Base-by-base conservation (phyloP, 2,113 vertebrate species). In the Solea senegalensis region DNA sequence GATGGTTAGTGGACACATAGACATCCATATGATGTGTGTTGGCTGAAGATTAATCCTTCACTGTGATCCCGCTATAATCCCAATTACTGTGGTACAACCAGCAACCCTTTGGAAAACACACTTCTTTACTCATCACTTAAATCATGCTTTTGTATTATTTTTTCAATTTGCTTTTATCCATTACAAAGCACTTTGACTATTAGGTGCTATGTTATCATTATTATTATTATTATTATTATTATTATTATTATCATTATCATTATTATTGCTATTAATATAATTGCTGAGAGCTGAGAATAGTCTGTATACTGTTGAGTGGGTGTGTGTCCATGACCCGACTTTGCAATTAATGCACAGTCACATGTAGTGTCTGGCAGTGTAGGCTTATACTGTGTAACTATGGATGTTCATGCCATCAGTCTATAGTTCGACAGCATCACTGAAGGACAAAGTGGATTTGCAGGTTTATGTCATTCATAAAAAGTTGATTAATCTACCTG, bases 1-100 rank as follows among this genome's bases (percentile, higher is more conserved):
- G 68, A 72, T 75, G 43, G 63, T 39, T 53, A 59, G 48, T 15
- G 44, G 50, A 56, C 45, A 51, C 44, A 16, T 54, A 63, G 34
- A 57, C 50, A 2, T 34, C 12, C 7, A 66, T 51, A 76, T 60
- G 40, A 11, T 58, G 53, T 65, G 65, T 66, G 56, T 65, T 65
- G 61, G 53, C 56, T 73, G 53, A 27, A 61, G 27, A 74, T 55
- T 78, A 74, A 81, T 81, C 53, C 28, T 44, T 62, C 28, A 11
- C 55, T 57, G 62, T 51, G 82, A 78, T 80, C 65, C 53, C 64
- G 74, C 61, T 50, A 59, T 74, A 68, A 26, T 21, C 21, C 21
- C 34, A 34, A 34, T 34, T 34, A 34, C 1, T 34, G 46, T 34
- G 64, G 34, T 78, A 55, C n/a, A 43, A 34, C 3, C 34, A 3